Evolutionary conservation across 2,888 invertebrate genomes (phyloP).

Genomic region (Elysia crispata): DNA sequence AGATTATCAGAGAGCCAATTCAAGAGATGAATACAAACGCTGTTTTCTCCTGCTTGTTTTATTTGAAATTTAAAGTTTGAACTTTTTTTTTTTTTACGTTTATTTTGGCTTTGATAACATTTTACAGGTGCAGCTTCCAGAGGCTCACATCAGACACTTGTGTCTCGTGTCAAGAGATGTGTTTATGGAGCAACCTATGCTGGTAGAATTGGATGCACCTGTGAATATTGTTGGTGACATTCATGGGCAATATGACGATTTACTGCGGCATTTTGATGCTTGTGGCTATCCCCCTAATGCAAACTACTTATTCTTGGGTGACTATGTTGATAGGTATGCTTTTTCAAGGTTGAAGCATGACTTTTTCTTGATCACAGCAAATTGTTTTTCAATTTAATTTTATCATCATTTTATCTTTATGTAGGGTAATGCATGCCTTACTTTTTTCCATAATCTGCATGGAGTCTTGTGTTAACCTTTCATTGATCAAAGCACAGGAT

Average conservation of each 20-base stretch:
- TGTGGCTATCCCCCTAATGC: constrained; percentile 80
- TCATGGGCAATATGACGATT: constrained; percentile 80
- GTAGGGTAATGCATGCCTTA: too few species aligned
- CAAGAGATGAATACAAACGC: too few species aligned
- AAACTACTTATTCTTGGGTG: constrained; percentile 81
- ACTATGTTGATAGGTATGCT: constrained; percentile 80
- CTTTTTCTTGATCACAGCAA: not conserved
- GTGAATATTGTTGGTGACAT: constrained; percentile 81
- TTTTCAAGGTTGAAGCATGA: not conserved
- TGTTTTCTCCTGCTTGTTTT: too few species aligned
- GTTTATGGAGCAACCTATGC: constrained; percentile 79
- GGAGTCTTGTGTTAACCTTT: too few species aligned
- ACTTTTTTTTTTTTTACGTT: not conserved
- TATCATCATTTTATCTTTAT: too few species aligned
- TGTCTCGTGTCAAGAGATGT: constrained; percentile 77
- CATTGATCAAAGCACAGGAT: too few species aligned
- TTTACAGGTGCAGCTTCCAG: constrained; percentile 74
- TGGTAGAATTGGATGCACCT: constrained; percentile 79
- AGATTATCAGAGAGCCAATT: too few species aligned
- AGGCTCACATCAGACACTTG: constrained; percentile 78
- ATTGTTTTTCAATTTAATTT: too few species aligned
- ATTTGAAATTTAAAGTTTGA: too few species aligned
- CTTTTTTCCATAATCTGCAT: too few species aligned
- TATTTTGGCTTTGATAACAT: not conserved
- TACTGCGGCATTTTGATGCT: constrained; percentile 79